Evolutionary conservation across 2,888 invertebrate genomes (phyloP).

Genomic region (Thyatira batis): DNA sequence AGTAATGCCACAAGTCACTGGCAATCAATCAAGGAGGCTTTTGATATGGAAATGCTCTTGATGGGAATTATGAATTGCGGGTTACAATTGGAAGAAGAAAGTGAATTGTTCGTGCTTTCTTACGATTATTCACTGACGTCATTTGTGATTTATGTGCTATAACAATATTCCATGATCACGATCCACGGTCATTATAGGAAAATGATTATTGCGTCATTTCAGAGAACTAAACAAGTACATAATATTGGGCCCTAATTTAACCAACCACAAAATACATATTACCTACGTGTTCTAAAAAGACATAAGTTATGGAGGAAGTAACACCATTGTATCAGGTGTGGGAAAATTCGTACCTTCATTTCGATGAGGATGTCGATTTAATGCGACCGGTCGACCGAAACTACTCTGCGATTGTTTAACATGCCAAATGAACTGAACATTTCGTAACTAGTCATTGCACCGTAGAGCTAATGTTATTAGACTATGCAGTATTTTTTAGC

Average conservation of each 20-base stretch:
- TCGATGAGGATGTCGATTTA: conserved; percentile 25
- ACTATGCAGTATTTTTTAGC: not conserved
- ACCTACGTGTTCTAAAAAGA: not conserved
- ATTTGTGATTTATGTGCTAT: conserved; percentile 23
- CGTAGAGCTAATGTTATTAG: not conserved
- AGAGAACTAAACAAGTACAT: not conserved
- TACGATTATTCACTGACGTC: conserved; percentile 31
- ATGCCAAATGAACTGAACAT: conserved; percentile 39
- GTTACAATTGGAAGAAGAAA: not conserved
- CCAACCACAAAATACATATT: not conserved
- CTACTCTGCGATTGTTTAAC: conserved; percentile 31
- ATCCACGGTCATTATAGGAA: not conserved
- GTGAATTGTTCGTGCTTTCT: conserved; percentile 27
- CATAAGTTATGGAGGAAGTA: not conserved
- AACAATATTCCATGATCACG: not conserved
- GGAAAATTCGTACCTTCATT: conserved; percentile 17
- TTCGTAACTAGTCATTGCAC: conserved; percentile 41
- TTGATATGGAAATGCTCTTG: conserved; percentile 40
- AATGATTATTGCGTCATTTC: not conserved
- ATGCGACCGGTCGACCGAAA: conserved; percentile 39
- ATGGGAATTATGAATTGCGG: conserved; percentile 29
- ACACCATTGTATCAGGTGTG: conserved; percentile 1
- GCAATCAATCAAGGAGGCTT: conserved; percentile 55
- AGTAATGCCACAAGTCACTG: conserved; percentile 30
- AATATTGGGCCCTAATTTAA: not conserved